phyloP scores from a whole-genome alignment of 2,113 vertebrate genomes.

The Circaetus cinerascens region DNA sequence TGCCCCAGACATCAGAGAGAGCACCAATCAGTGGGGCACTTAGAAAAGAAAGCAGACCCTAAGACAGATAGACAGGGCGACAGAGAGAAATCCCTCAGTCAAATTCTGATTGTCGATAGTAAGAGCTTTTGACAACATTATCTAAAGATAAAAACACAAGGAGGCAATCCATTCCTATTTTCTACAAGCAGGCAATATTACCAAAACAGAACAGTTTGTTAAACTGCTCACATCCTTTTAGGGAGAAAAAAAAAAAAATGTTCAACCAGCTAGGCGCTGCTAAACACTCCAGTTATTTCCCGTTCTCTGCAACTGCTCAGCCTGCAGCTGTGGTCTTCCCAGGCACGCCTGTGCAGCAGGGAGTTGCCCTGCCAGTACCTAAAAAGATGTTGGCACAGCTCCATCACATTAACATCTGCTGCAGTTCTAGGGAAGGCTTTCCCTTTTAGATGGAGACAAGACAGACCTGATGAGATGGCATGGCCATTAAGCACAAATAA shows the following conservation, averaged over 20 bases:
- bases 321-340: not conserved
- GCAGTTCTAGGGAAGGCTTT: not conserved
- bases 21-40: constrained; percentile 95
- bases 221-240: not conserved
- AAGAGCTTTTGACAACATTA: not conserved
- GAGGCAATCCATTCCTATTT: not conserved
- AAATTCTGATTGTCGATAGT: not conserved
- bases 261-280: rapidly evolving
- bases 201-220: not conserved
- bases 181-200: not conserved
- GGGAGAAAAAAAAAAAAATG: not conserved
- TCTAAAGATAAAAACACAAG: not conserved
- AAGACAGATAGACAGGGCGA: not conserved
- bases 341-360: not conserved
- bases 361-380: not conserved
- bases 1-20: constrained; percentile 94
- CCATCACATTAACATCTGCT: not conserved
- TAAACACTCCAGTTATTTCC: not conserved
- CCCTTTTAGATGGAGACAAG: not conserved
- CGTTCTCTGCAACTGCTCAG: not conserved
- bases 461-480: not conserved
- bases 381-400: not conserved
- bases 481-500: not conserved
- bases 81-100: not conserved
- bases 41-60: constrained; percentile 95